Percentiles rank a stretch among this genome's conserved stretches.
Evolutionary conservation across 2,113 vertebrate genomes (phyloP).

Genomic region (Callionymus lyra): DNA sequence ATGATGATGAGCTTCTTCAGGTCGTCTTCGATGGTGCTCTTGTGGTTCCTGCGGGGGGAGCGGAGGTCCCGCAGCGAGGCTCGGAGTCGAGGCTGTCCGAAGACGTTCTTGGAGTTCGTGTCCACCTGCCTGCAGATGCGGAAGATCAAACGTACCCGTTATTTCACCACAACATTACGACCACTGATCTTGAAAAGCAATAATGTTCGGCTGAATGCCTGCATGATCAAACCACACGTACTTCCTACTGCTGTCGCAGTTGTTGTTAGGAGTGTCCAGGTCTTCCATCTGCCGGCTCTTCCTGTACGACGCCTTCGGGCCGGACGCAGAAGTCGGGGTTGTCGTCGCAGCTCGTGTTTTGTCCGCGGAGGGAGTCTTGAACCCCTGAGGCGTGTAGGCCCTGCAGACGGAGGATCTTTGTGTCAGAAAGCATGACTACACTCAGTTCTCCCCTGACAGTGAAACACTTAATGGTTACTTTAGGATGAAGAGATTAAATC

Average conservation of each 20-base stretch:
- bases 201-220: too few relatives aligned
- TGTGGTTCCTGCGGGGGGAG: slow-evolving; percentile 78
- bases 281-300: slow-evolving; percentile 64
- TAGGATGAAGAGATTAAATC: too few relatives aligned
- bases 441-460: too few relatives aligned
- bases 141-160: background rate
- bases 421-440: too few relatives aligned
- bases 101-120: slow-evolving; percentile 78
- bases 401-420: slow-evolving; percentile 24
- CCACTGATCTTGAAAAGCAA: too few relatives aligned
- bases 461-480: too few relatives aligned
- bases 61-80: slow-evolving; percentile 85
- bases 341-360: slow-evolving; percentile 53
- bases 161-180: too few relatives aligned
- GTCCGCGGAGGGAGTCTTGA: slow-evolving; percentile 66
- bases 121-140: slow-evolving; percentile 73
- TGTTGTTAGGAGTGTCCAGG: slow-evolving; percentile 30
- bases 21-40: slow-evolving; percentile 87
- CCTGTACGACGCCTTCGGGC: slow-evolving; percentile 78
- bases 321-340: slow-evolving; percentile 60
- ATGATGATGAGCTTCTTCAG: slow-evolving; percentile 90
- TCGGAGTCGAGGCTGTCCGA: slow-evolving; percentile 81
- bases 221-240: too few relatives aligned
- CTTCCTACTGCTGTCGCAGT: slow-evolving; percentile 59
- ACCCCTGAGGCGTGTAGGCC: slow-evolving; percentile 72